Evolutionary conservation across 2,888 invertebrate species (phyloP).

Genomic region (Hirtodrosophila alboralis): DNA sequence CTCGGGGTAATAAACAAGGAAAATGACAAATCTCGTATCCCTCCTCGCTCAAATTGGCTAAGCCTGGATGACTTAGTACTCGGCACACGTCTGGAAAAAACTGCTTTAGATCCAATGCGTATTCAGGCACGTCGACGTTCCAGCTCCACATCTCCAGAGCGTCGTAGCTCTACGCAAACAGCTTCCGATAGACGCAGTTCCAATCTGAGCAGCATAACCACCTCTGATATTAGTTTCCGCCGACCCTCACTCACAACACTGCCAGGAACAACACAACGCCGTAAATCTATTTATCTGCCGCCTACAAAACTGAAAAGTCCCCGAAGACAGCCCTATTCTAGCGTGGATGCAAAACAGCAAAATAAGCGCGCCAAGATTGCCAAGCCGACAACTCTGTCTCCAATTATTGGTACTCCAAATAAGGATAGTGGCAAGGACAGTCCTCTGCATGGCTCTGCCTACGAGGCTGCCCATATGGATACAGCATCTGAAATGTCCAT

Average conservation of each 20-base stretch:
- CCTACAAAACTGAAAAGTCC: constrained; percentile 37
- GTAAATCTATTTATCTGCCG: constrained; percentile 56
- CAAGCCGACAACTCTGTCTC: constrained; percentile 83
- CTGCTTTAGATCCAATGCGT: constrained; percentile 53
- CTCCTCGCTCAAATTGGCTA: constrained; percentile 78
- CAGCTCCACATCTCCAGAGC: constrained; percentile 82
- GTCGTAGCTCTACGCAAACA: constrained; percentile 83
- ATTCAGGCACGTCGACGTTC: constrained; percentile 71
- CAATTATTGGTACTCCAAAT: constrained; percentile 84
- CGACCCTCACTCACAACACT: constrained; percentile 73
- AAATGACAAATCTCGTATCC: constrained; percentile 68
- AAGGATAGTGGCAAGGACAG: constrained; percentile 81
- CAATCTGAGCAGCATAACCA: constrained; percentile 82
- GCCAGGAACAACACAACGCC: constrained; percentile 60
- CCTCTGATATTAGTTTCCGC: constrained; percentile 83
- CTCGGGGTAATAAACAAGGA: constrained; percentile 79
- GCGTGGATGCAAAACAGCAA: constrained; percentile 31
- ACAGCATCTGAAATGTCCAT: constrained; percentile 61
- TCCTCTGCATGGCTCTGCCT: constrained; percentile 62
- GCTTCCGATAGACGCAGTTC: constrained; percentile 82
- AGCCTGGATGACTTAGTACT: constrained; percentile 81
- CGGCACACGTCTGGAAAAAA: constrained; percentile 46
- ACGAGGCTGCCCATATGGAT: constrained; percentile 56
- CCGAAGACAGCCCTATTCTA: constrained; percentile 39
- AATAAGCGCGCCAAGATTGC: constrained; percentile 76